Conservation (phyloP, 2,797 vertebrate genomes). For the Poeciliopsis infans region DNA sequence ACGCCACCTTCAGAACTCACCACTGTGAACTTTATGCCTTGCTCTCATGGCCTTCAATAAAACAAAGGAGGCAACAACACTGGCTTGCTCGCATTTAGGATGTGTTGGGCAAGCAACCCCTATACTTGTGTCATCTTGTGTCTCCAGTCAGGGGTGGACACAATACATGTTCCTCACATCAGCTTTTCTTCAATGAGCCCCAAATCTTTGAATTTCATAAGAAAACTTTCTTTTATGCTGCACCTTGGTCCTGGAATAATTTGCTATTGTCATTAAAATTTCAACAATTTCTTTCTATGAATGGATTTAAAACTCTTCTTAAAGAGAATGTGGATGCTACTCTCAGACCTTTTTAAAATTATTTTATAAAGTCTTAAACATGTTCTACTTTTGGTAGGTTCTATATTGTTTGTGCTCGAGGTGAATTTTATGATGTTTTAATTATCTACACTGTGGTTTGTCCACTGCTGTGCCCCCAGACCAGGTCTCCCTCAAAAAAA, state of each 20-base stretch:
- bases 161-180: not conserved
- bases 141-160: not conserved
- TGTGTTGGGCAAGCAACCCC: not conserved
- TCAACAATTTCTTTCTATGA: not conserved
- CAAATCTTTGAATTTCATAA: not conserved
- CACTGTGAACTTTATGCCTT: not conserved
- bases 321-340: too few relatives aligned
- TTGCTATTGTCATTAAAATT: not conserved
- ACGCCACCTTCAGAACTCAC: not conserved
- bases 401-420: not conserved
- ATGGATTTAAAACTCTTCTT: not conserved
- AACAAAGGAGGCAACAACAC: not conserved
- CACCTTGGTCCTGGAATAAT: not conserved
- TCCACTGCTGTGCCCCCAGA: not conserved
- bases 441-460: not conserved
- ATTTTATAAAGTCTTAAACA: not conserved
- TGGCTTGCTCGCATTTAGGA: not conserved
- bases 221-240: not conserved
- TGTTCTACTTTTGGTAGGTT: too few relatives aligned
- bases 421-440: not conserved
- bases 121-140: not conserved
- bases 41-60: not conserved
- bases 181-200: not conserved
- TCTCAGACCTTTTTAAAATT: not conserved
- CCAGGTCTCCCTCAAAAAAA: not conserved